Conservation (phyloP, 2,797 vertebrate species). For the Lophotriccus pileatus region DNA sequence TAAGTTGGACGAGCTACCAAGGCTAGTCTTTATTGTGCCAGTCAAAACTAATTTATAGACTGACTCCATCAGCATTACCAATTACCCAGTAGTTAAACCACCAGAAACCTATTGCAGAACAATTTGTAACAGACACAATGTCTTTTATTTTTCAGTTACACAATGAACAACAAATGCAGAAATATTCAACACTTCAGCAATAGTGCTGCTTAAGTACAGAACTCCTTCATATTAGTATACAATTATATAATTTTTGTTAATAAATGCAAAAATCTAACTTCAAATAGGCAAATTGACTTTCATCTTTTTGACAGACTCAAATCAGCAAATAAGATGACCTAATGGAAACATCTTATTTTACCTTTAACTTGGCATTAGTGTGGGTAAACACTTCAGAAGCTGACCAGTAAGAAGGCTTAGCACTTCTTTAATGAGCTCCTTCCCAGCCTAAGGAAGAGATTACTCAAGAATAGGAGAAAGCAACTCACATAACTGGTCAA, state of each 20-base stretch:
- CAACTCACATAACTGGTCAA: conserved; percentile 33
- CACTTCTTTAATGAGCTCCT: neutral
- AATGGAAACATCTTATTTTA: neutral
- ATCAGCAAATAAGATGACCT: neutral
- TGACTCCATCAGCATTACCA: neutral
- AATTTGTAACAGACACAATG: neutral
- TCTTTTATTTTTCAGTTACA: neutral
- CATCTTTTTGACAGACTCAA: neutral
- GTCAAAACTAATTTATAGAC: neutral
- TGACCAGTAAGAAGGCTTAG: neutral
- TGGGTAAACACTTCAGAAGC: neutral
- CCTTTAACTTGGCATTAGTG: neutral
- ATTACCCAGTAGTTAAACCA: neutral
- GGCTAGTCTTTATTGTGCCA: neutral
- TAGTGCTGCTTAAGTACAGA: neutral
- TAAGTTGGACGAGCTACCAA: neutral
- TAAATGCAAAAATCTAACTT: neutral
- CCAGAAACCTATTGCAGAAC: neutral
- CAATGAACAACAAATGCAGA: neutral
- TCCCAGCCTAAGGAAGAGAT: neutral
- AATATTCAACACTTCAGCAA: neutral
- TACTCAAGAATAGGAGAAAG: neutral
- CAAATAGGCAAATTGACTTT: neutral
- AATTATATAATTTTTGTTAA: neutral
- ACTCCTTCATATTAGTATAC: neutral